A percentile compares a stretch with the other conserved stretches of the same genome.
These are phyloP conservation scores for Bradypodion ventrale DNA, from an alignment of 2,797 vertebrate genomes.

Conservation along the genomic window DNA sequence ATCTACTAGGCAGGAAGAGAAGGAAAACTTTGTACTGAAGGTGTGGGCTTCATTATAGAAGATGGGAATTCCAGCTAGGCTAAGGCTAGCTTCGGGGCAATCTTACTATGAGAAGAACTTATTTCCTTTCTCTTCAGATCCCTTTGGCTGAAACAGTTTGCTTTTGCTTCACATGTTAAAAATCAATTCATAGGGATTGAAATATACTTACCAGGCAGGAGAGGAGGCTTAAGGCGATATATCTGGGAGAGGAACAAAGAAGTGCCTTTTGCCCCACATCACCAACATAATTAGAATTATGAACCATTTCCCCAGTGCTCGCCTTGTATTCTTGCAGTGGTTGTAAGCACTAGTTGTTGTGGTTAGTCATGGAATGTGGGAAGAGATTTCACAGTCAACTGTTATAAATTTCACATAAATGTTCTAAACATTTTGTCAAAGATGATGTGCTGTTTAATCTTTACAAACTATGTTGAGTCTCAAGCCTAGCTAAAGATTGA, in stretches of 20 bases:
- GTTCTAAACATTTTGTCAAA: too few species aligned
- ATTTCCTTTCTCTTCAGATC: background rate
- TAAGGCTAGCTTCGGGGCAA: background rate
- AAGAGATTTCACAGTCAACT: too few species aligned
- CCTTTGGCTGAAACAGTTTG: background rate
- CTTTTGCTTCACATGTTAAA: too few species aligned
- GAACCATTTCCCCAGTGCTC: background rate
- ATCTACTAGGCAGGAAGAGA: conserved; percentile 33
- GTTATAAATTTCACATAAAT: too few species aligned
- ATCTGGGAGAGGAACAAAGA: background rate
- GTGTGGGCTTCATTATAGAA: background rate
- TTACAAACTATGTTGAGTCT: background rate
- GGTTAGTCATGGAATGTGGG: too few species aligned
- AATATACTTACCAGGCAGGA: background rate
- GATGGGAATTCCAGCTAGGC: too few species aligned
- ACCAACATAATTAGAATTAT: background rate
- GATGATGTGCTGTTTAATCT: too few species aligned
- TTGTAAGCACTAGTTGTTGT: too few species aligned
- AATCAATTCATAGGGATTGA: too few species aligned
- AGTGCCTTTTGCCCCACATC: background rate
- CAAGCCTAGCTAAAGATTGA: background rate
- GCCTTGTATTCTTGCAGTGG: background rate
- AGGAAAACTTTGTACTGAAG: conserved; percentile 5
- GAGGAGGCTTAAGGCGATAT: background rate
- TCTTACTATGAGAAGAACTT: background rate